Evolutionary conservation across 2,113 vertebrate genomes (phyloP).

Genomic region (Phoxinus phoxinus): DNA sequence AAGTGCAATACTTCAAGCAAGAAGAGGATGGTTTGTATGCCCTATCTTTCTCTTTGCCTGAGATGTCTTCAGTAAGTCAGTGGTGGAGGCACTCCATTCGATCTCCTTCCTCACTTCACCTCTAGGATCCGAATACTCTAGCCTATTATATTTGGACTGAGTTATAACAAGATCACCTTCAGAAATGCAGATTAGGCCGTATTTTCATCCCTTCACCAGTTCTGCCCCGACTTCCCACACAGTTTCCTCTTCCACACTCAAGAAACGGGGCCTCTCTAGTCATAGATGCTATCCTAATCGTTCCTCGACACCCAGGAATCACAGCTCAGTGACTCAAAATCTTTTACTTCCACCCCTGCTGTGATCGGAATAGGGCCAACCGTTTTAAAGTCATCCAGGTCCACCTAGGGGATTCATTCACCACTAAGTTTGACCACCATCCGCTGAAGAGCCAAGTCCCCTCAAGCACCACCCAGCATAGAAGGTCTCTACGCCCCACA

Average conservation of each 20-base stretch:
- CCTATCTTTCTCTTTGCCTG: constrained; percentile 53
- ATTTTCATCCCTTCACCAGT: neutral
- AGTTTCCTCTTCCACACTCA: constrained; percentile 26
- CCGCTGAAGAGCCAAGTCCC: constrained; percentile 5
- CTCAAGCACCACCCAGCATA: neutral
- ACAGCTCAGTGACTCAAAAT: constrained; percentile 31
- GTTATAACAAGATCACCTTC: neutral
- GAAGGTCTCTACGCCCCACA: neutral
- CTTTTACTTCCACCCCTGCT: neutral
- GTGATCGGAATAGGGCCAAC: neutral
- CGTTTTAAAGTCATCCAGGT: neutral
- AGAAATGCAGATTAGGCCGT: neutral
- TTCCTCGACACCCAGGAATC: constrained; percentile 11
- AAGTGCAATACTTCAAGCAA: constrained; percentile 17
- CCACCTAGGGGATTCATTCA: neutral
- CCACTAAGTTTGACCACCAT: neutral
- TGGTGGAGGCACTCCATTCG: neutral
- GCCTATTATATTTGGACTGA: constrained; percentile 43
- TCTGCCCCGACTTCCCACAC: neutral
- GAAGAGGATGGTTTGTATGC: constrained; percentile 76
- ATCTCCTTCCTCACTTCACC: neutral
- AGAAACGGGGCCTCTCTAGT: constrained; percentile 13
- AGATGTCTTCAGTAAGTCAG: constrained; percentile 19
- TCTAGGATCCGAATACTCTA: neutral
- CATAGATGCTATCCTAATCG: neutral